Evolutionary conservation across 1,140 invertebrate species (phyloP).

Genomic region (Solenopsis fugax): DNA sequence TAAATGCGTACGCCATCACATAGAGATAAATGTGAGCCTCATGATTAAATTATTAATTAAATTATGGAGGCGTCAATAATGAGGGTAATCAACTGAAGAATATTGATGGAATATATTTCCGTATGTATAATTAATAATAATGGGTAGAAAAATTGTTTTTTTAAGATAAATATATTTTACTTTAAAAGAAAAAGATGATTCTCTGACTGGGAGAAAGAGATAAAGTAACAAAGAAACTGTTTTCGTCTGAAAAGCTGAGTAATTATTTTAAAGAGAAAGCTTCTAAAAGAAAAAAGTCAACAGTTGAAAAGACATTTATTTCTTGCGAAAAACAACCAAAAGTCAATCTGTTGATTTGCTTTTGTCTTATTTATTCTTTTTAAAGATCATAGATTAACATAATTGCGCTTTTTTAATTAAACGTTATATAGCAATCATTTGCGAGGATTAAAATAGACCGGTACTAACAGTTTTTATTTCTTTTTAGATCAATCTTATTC

Average conservation of each 20-base stretch:
- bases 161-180: background rate
- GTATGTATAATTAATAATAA: constrained; percentile 26
- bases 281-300: background rate
- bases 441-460: background rate
- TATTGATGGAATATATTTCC: background rate
- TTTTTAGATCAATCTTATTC: background rate
- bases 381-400: background rate
- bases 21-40: background rate
- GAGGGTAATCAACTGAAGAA: constrained; percentile 22
- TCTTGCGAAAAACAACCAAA: background rate
- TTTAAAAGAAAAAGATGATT: background rate
- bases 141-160: background rate
- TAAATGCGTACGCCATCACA: background rate
- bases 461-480: background rate
- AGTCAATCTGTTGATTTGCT: background rate
- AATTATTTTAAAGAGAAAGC: background rate
- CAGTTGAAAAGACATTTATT: background rate
- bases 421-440: background rate
- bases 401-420: background rate
- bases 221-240: background rate
- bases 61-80: background rate
- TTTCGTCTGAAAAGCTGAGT: background rate
- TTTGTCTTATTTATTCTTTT: background rate
- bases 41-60: constrained; percentile 46
- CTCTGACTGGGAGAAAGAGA: background rate